Conservation (phyloP, 2,797 vertebrate species). For the Urophycis tenuis region DNA sequence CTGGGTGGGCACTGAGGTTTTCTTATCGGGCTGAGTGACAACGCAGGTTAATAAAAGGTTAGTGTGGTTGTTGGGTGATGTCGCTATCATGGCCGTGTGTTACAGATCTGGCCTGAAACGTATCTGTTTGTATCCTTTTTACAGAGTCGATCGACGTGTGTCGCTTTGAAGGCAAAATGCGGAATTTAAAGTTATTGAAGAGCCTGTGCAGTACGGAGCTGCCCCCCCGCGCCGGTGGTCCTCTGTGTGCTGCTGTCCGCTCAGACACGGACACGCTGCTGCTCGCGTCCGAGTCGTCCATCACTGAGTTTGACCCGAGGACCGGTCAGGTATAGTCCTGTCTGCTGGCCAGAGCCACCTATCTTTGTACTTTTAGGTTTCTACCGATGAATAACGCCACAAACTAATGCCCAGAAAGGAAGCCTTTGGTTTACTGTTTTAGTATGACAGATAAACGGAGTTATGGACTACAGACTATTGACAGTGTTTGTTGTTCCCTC, state of each 20-base stretch:
- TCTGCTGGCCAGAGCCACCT: not conserved
- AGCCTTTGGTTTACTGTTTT: not conserved
- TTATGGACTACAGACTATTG: not conserved
- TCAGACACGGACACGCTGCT: conserved; percentile 69
- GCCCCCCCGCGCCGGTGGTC: conserved; percentile 58
- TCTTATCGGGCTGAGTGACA: not conserved
- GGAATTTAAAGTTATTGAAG: conserved; percentile 82
- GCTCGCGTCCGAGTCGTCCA: conserved; percentile 70
- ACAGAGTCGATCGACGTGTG: not conserved
- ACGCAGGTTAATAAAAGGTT: not conserved
- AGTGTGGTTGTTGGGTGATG: not conserved
- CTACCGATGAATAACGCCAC: too few relatives aligned
- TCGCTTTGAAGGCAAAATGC: conserved; percentile 65
- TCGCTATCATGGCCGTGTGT: too few relatives aligned
- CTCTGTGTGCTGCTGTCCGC: conserved; percentile 72
- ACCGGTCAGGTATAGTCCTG: conserved; percentile 68
- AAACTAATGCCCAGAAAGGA: not conserved
- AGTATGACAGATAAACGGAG: not conserved
- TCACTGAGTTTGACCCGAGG: conserved; percentile 73
- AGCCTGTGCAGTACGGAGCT: conserved; percentile 57
- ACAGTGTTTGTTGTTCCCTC: not conserved
- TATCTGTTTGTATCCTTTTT: not conserved
- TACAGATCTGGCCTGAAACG: not conserved
- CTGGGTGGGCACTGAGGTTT: not conserved
- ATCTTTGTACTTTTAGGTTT: not conserved